phyloP scores from a whole-genome alignment of 53 echinoderm and acorn worm species.

The Glandiceps talaboti region DNA sequence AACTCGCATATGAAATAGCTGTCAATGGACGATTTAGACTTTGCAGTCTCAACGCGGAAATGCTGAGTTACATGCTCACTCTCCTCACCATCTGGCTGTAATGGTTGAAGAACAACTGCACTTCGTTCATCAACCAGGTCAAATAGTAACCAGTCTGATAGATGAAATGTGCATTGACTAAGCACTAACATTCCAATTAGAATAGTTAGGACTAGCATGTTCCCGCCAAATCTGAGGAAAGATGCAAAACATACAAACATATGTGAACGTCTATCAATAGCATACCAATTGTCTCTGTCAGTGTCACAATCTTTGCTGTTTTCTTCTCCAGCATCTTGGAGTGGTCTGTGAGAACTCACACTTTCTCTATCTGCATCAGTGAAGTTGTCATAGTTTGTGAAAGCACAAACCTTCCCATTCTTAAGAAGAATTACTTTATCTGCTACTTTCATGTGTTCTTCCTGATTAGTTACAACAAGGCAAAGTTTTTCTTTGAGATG shows the following conservation, averaged over 20 bases:
- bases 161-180: neutral
- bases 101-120: neutral
- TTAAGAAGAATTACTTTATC: neutral
- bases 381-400: too few species aligned
- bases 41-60: neutral
- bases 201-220: neutral
- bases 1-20: neutral
- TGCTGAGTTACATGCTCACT: neutral
- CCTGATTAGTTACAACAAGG: neutral
- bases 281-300: neutral
- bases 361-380: too few species aligned
- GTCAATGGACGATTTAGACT: neutral
- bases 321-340: neutral
- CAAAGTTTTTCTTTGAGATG: neutral
- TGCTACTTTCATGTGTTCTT: neutral
- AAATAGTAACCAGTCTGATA: neutral
- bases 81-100: neutral
- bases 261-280: neutral
- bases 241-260: neutral
- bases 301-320: neutral
- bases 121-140: neutral
- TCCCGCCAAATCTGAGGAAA: neutral
- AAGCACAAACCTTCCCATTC: neutral
- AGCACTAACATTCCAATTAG: neutral
- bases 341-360: too few species aligned